Evolutionary conservation across 2,888 invertebrate genomes (phyloP), one percentile per base, ranked within the genome.

Genomic region (Yponomeuta plumbellus): DNA sequence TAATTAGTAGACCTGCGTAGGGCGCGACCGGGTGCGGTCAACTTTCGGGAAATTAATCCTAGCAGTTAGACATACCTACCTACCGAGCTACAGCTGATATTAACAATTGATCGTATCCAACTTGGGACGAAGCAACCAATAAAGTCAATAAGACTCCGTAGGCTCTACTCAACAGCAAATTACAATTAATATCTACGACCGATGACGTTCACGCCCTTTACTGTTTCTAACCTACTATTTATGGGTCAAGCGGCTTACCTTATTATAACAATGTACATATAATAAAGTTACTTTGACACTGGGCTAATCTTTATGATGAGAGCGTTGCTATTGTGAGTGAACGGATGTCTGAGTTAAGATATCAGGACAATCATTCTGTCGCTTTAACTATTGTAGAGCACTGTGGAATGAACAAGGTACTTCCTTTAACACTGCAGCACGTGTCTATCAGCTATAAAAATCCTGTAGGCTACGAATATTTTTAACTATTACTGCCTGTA

Each of bases 31-130:
- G 91, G 90, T 75, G 90, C 79, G 89, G 88, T 83, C 83, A 80
- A 82, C 86, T 86, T 88, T 88, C 80, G 82, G 83, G 79, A 87
- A 87, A 89, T 87, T 91, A 90, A 86, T 88, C 86, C 85, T 83
- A 85, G 81, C 84, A 78, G 80, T 68, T 75, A 72, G 72, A 74
- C 71, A 52, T 52, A 71, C 76, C 71, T 34, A 34, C 34, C 34
- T 34, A 34, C 34, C 34, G 1, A 34, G 8, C 26, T 26, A 10
- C 1, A 3, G n/a, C n/a, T n/a, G 72, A 76, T 79, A 81, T 79
- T 83, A 83, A 80, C 80, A 84, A 84, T 84, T 86, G 83, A 84
- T 84, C 76, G 78, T 80, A 82, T 81, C 83, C 80, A 81, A 78
- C 77, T 78, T 74, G 76, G 76, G 77, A 78, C 80, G 83, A 76